Base-by-base conservation (phyloP, 1,140 invertebrate genomes). In the Whitmania pigra region DNA sequence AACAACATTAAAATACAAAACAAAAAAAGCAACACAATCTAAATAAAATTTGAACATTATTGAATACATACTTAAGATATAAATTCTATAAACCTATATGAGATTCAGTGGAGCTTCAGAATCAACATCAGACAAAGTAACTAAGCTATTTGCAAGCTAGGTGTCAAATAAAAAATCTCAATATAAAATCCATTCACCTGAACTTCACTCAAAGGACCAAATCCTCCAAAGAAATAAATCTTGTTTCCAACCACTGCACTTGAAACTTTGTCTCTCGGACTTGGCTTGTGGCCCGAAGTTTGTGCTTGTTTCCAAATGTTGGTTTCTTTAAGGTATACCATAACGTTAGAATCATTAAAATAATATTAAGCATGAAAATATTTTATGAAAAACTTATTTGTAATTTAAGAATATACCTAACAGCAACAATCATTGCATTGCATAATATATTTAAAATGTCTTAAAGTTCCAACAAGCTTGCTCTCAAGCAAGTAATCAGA, bases 151-250 rank as follows among this genome's bases (percentile, higher is more conserved):
- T 57, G 25, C 25, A n/a, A 78, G 77, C 31, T 73, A 43, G 17
- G 18, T 57, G 22, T 49, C 3, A 31, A 53, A 11, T 13, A 72
- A 49, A 49, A 49, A 49, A 49, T 49, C 2, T 49, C 27, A 31
- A 43, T n/a, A 68, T 29, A 2, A 31, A 22, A n/a, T 67, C 20
- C 4, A 31, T 9, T 68, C n/a, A 31, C 67, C 67, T 68, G 67
- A 22, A 36, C 27, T 68, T 29, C 36, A 36, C 67, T 29, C 63
- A 80, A 76, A 53, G 80, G 80, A 15, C 80, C 80, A 77, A 82
- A 82, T 29, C 80, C 80, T 74, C 80, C 80, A 78, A 82, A 82
- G 63, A 79, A 79, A 74, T 79, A 82, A 31, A 82, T 80, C 36
- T 74, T 76, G 53, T 74, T 74, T 27, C 77, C 78, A 53, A 81